These are phyloP conservation scores for Ceriagrion tenellum DNA, from an alignment of 2,888 invertebrate species.

Conservation along the genomic window DNA sequence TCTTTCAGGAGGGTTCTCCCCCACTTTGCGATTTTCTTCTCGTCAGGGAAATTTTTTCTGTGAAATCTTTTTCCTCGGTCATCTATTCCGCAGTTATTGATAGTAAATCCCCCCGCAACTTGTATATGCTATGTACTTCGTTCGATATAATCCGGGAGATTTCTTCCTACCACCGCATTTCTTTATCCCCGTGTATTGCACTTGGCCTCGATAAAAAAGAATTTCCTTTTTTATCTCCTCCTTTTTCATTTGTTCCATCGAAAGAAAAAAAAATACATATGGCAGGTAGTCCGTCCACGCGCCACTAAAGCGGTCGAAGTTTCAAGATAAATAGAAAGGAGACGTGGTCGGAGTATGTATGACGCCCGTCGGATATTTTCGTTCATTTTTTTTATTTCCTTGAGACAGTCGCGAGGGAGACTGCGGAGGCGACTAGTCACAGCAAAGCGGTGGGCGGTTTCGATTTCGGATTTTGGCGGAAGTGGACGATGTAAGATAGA, in stretches of 20 bases:
- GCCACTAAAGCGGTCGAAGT: not conserved
- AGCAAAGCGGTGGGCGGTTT: not conserved
- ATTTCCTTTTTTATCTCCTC: not conserved
- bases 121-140: not conserved
- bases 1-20: not conserved
- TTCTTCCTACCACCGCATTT: not conserved
- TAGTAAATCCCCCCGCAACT: not conserved
- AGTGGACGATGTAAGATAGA: not conserved
- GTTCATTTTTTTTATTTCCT: not conserved
- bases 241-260: not conserved
- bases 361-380: constrained; percentile 7
- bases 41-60: not conserved
- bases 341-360: not conserved
- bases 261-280: not conserved
- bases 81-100: not conserved
- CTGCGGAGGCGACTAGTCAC: not conserved
- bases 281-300: not conserved
- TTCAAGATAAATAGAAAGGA: not conserved
- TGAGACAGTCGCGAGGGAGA: not conserved
- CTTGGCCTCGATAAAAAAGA: not conserved
- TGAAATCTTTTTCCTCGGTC: not conserved
- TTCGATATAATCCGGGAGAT: not conserved
- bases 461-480: not conserved
- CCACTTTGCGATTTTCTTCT: not conserved
- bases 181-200: not conserved